Percentiles rank a stretch among this genome's conserved stretches.
These are phyloP conservation scores for Leptobrachium ailaonicum DNA, from an alignment of 2,113 vertebrate genomes.

Conservation along the genomic window DNA sequence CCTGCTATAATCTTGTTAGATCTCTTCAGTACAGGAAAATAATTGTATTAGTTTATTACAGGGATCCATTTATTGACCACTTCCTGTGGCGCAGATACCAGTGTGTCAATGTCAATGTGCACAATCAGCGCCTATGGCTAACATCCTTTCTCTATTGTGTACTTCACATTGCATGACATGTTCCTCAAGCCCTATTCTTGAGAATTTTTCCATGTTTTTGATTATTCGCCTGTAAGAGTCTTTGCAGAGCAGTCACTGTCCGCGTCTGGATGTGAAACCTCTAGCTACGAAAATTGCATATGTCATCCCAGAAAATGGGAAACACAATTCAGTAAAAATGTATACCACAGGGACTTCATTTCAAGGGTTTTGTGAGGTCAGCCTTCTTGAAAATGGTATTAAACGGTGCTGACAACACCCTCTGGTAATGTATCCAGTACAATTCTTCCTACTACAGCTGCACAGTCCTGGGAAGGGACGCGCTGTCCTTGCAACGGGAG, in stretches of 20 bases:
- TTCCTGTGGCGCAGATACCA: too few relatives aligned
- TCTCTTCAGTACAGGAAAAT: too few relatives aligned
- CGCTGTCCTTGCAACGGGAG: too few relatives aligned
- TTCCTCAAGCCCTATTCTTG: neutral
- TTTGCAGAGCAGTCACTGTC: slow-evolving; percentile 5
- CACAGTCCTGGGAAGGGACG: neutral
- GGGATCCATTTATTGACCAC: too few relatives aligned
- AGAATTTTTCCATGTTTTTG: neutral
- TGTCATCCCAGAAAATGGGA: slow-evolving; percentile 15
- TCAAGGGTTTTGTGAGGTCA: slow-evolving; percentile 21
- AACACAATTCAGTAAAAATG: neutral
- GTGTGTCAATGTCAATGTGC: too few relatives aligned
- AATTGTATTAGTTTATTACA: too few relatives aligned
- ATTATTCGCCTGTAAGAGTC: neutral
- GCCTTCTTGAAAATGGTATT: slow-evolving; percentile 19
- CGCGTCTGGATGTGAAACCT: slow-evolving; percentile 13
- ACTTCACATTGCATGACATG: neutral
- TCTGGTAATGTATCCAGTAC: neutral
- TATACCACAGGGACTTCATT: slow-evolving; percentile 15
- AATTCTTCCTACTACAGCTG: neutral
- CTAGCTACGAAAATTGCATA: slow-evolving; percentile 18
- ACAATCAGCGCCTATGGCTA: too few relatives aligned
- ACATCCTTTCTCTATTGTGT: neutral
- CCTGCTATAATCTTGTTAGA: too few relatives aligned
- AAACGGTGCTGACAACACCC: neutral